phyloP scores from a whole-genome alignment of 2,888 invertebrate genomes.

The Trachelus tabidus region DNA sequence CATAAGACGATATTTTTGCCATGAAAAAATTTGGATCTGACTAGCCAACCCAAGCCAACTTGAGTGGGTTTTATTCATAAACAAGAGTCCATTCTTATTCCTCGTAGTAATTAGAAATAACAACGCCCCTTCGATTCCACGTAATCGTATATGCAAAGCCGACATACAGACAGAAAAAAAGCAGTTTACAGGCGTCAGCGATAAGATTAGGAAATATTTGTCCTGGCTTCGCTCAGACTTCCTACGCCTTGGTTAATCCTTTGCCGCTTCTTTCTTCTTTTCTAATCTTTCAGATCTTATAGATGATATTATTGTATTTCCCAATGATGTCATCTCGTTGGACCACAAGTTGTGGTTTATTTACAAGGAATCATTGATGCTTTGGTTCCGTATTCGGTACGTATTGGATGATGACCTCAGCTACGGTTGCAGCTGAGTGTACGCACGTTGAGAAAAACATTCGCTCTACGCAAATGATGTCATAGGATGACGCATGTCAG shows the following conservation, averaged over 20 bases:
- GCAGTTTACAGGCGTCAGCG: not conserved
- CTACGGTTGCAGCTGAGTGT: not conserved
- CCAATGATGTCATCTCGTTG: not conserved
- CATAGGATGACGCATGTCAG: slow-evolving; percentile 19
- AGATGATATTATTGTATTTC: not conserved
- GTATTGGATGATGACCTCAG: slow-evolving; percentile 19
- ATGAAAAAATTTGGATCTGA: not conserved
- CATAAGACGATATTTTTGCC: not conserved
- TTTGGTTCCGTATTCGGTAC: slow-evolving; percentile 6
- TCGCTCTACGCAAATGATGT: slow-evolving; percentile 16
- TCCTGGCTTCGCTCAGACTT: not conserved
- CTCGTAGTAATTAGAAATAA: not conserved
- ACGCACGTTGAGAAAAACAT: slow-evolving; percentile 1
- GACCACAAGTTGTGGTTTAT: not conserved
- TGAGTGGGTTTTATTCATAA: not conserved
- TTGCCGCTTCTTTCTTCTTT: not conserved
- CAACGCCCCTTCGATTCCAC: not conserved
- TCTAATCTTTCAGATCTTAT: not conserved
- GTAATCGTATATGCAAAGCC: not conserved
- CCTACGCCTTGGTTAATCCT: not conserved
- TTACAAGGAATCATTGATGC: not conserved
- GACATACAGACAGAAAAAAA: not conserved
- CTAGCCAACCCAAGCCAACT: not conserved
- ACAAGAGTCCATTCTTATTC: not conserved
- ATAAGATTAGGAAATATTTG: not conserved